Conservation (phyloP, 2,797 vertebrate species). For the Hoplostethus mediterraneus region DNA sequence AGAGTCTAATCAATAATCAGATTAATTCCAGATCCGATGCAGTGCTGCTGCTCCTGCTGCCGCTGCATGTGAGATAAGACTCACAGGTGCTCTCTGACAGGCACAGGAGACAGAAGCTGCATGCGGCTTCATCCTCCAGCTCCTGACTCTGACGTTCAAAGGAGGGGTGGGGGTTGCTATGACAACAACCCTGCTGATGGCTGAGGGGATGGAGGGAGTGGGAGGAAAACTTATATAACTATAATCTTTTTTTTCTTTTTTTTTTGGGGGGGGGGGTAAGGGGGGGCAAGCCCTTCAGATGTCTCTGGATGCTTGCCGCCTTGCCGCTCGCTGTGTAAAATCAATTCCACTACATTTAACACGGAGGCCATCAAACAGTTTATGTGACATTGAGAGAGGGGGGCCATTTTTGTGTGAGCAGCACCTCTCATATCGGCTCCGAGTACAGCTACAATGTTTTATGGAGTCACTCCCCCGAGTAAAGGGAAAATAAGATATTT, state of each 20-base stretch:
- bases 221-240: constrained; percentile 86
- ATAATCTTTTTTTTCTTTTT: constrained; percentile 69
- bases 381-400: constrained; percentile 68
- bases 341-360: constrained; percentile 78
- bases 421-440: constrained; percentile 37
- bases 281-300: constrained; percentile 66
- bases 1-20: constrained; percentile 45
- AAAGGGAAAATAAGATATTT: constrained; percentile 6
- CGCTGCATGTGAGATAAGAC: constrained; percentile 46
- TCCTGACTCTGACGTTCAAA: constrained; percentile 75
- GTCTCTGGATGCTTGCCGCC: constrained; percentile 58
- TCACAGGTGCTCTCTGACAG: constrained; percentile 75
- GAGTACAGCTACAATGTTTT: constrained; percentile 54
- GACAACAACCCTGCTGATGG: constrained; percentile 80
- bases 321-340: constrained; percentile 72
- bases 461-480: constrained; percentile 39
- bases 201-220: constrained; percentile 74
- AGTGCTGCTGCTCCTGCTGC: constrained; percentile 43
- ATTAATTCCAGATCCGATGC: constrained; percentile 29
- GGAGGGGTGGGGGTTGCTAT: constrained; percentile 80
- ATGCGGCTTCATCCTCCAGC: constrained; percentile 79
- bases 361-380: constrained; percentile 63
- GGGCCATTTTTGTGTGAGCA: constrained; percentile 32
- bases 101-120: constrained; percentile 72
- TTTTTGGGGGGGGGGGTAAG: constrained; percentile 1